Conservation (phyloP, 2,113 vertebrate species). For the Ovis canadensis region DNA sequence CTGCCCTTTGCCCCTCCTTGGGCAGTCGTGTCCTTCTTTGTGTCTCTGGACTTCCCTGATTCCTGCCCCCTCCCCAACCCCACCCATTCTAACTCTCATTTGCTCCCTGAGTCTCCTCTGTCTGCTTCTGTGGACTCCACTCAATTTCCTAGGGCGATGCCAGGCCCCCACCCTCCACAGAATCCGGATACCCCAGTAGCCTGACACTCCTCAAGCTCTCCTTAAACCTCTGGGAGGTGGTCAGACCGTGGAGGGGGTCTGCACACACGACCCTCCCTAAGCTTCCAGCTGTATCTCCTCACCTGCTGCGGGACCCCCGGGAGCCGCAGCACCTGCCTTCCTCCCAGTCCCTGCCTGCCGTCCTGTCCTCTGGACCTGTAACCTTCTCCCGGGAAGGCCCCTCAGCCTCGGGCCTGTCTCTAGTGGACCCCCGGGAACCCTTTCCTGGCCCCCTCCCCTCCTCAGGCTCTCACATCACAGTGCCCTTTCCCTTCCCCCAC, state of each 20-base stretch:
- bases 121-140: not conserved
- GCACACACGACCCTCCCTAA: not conserved
- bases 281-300: not conserved
- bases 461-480: not conserved
- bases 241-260: not conserved
- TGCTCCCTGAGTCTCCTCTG: not conserved
- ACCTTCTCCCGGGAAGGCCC: not conserved
- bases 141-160: not conserved
- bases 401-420: not conserved
- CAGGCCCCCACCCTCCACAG: not conserved
- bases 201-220: not conserved
- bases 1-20: not conserved
- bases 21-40: not conserved
- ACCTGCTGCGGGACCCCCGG: not conserved
- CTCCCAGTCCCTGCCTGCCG: not conserved
- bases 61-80: not conserved
- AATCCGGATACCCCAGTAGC: not conserved
- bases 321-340: not conserved
- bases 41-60: not conserved
- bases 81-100: not conserved
- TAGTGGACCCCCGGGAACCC: not conserved
- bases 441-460: not conserved
- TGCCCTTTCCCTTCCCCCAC: not conserved
- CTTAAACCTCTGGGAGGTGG: not conserved
- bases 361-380: not conserved